These are phyloP conservation scores for Bothrops jararaca DNA, from an alignment of 2,113 vertebrate species.

Conservation along the genomic window DNA sequence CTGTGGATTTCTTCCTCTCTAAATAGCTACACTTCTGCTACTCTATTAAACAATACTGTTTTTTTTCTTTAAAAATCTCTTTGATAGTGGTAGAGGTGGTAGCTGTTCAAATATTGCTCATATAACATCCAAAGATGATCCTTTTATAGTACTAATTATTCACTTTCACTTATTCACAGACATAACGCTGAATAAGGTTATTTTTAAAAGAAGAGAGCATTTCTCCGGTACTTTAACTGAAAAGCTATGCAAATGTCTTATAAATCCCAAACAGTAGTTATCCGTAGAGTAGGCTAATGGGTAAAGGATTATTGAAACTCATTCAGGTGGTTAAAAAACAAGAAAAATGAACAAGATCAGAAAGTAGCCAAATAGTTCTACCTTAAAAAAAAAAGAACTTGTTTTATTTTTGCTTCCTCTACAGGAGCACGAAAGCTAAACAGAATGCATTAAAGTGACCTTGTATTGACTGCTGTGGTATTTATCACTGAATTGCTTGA, in stretches of 20 bases:
- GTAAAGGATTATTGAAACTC: constrained; percentile 37
- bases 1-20: accelerated
- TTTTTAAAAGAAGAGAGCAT: neutral
- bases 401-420: constrained; percentile 29
- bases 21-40: neutral
- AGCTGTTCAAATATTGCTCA: neutral
- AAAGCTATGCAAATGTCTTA: constrained; percentile 11
- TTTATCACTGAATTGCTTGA: constrained; percentile 30
- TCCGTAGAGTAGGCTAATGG: constrained; percentile 20
- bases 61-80: neutral
- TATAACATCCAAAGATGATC: neutral
- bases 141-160: neutral
- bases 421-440: neutral
- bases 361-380: neutral
- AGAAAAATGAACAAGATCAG: constrained; percentile 41
- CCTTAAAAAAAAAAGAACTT: constrained; percentile 6
- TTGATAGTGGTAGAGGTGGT: neutral
- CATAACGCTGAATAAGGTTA: neutral
- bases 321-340: constrained; percentile 8
- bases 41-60: neutral
- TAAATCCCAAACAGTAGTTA: neutral
- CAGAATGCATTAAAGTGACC: constrained; percentile 45
- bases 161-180: neutral
- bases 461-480: constrained; percentile 26
- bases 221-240: neutral